Base-by-base conservation (phyloP, 2,797 vertebrate genomes). In the Cuniculus paca region DNA sequence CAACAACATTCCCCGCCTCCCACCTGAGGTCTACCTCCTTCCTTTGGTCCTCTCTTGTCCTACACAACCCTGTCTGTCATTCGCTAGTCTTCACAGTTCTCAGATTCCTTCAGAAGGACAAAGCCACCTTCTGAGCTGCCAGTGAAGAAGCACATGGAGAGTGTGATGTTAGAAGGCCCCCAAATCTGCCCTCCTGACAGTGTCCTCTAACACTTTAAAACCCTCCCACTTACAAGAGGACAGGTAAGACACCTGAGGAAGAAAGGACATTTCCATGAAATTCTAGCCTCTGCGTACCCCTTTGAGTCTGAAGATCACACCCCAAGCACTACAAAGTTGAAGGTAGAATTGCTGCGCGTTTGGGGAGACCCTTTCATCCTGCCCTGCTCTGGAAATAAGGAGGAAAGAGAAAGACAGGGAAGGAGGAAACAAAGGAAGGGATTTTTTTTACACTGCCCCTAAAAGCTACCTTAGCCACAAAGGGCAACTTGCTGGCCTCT, bases 351-450 rank as follows among this genome's bases (percentile, higher is more conserved):
- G 34, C 28, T 34, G 77, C 72, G 50, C 63, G 28, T 63, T 80
- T 84, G 14, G 39, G 80, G 26, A 85, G 58, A 54, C 20, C 50
- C 54, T 94, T 65, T 90, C 28, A 60, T 87, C 61, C 74, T 90
- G 31, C 52, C 13, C 70, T 87, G 45, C 68, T 54, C 16, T 26
- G 22, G 24, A 90, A 89, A 34, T 34, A 34, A 65, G 34, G 6
- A 42, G 24, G 22, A 14, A 48, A 7, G n/a, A 31, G 2, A 10
- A 6, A 34, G 31, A 79, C 13, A 34, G 5, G 3, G 10, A 39
- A 11, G 5, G 0, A 14, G 4, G 13, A 22, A 58, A 31, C 5
- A 0, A 19, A 48, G 74, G 34, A 72, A 9, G 79, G 1, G 11
- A 12, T 74, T 54, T 68, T 77, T 74, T 54, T 75, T 77, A 12